A percentile compares a stretch with the other conserved stretches of the same genome.
phyloP scores from a whole-genome alignment of 2,797 vertebrate genomes.

The Pseudomugil tenellus region DNA sequence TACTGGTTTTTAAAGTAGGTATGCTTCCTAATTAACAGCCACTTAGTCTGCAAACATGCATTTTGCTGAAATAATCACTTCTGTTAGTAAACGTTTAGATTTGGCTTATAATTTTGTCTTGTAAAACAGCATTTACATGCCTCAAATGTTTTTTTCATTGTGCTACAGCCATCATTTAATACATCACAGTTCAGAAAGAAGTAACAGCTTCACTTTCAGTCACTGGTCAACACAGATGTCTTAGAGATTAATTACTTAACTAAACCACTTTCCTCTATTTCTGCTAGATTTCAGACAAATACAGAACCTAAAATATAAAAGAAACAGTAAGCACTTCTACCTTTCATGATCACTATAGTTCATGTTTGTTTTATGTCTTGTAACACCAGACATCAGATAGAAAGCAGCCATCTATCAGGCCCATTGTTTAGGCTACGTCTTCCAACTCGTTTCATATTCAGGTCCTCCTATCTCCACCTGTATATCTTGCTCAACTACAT shows the following conservation, averaged over 20 bases:
- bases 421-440: not conserved
- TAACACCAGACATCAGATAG: too few species aligned
- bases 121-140: not conserved
- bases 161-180: not conserved
- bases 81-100: not conserved
- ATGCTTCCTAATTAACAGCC: not conserved
- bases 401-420: too few species aligned
- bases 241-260: too few species aligned
- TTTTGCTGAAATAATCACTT: not conserved
- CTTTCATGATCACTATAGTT: too few species aligned
- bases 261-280: too few species aligned
- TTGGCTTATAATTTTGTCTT: not conserved
- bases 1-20: not conserved
- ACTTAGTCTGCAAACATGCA: not conserved
- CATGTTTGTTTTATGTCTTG: too few species aligned
- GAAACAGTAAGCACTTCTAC: too few species aligned
- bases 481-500: not conserved
- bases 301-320: too few species aligned
- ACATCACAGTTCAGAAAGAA: not conserved
- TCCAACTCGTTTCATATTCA: not conserved
- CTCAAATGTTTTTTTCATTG: not conserved
- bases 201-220: too few species aligned
- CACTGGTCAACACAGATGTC: not conserved
- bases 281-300: too few species aligned
- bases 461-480: not conserved